Conservation (phyloP, 2,888 invertebrate genomes). For the Gerris lacustris region DNA sequence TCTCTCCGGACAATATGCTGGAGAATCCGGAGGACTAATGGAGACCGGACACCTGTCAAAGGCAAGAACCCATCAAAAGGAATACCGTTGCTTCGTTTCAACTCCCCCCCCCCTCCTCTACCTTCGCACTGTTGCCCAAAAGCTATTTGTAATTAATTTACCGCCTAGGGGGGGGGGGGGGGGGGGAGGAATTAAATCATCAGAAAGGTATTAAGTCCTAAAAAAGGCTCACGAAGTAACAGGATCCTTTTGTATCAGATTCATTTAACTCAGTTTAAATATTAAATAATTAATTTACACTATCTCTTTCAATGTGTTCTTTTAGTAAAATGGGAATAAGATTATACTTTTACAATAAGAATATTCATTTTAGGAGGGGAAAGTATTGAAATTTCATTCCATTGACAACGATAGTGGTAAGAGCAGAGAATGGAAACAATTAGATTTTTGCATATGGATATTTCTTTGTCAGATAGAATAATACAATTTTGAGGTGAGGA, state of each 20-base stretch:
- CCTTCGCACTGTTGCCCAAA: slow-evolving; percentile 5
- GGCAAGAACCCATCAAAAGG: slow-evolving; percentile 1
- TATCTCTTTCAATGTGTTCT: no score
- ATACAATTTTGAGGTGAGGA: neutral
- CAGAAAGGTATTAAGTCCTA: neutral
- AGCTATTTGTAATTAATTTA: slow-evolving; percentile 10
- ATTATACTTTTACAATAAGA: no score
- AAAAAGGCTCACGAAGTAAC: neutral
- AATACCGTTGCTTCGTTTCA: neutral
- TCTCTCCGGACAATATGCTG: neutral
- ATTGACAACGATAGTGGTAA: no score
- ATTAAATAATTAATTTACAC: no score
- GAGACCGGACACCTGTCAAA: slow-evolving; percentile 5
- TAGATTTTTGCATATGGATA: no score
- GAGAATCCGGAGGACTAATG: neutral
- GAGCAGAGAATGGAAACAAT: no score
- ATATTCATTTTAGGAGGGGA: no score
- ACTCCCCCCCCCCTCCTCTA: neutral
- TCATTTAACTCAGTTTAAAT: neutral
- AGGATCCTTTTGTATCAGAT: neutral
- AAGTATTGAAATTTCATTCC: no score
- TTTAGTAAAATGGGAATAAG: no score
- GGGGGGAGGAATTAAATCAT: slow-evolving; percentile 16
- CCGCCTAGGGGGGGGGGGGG: slow-evolving; percentile 5
- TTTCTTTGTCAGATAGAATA: neutral